Evolutionary conservation across 2,888 invertebrate species (phyloP).

Genomic region (Adineta ricciae): DNA sequence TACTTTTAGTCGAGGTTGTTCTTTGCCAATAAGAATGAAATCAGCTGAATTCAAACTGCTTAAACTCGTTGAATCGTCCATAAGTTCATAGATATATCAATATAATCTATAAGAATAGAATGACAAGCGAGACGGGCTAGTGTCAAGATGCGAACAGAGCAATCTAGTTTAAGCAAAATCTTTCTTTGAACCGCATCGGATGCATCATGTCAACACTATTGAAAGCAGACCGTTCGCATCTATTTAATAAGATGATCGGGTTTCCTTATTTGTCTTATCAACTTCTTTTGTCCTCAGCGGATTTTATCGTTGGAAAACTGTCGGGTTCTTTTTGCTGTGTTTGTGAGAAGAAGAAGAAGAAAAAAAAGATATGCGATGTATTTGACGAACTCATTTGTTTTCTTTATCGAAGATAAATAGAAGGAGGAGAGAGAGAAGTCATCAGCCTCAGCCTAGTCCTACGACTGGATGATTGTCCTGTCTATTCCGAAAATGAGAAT

Average conservation of each 20-base stretch:
- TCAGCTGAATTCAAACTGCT: conserved; percentile 17
- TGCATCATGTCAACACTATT: too few relatives aligned
- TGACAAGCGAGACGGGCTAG: neutral
- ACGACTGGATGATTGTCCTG: neutral
- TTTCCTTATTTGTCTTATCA: too few relatives aligned
- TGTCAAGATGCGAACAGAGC: neutral
- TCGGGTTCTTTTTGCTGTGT: too few relatives aligned
- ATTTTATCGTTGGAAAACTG: too few relatives aligned
- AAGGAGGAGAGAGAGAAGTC: neutral
- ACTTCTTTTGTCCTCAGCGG: too few relatives aligned
- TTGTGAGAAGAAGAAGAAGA: neutral
- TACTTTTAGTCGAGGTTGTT: neutral
- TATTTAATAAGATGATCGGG: too few relatives aligned
- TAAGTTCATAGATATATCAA: neutral
- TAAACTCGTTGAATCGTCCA: conserved; percentile 17
- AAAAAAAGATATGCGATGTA: neutral
- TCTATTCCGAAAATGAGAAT: neutral
- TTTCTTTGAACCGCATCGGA: too few relatives aligned
- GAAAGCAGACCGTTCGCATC: too few relatives aligned
- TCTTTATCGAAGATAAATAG: neutral
- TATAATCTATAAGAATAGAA: neutral
- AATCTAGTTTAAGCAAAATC: too few relatives aligned
- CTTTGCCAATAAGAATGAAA: conserved; percentile 12
- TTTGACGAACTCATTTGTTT: neutral
- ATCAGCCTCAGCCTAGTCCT: neutral